Evolutionary conservation across 2,113 vertebrate genomes (phyloP).

Genomic region (Colius striatus): DNA sequence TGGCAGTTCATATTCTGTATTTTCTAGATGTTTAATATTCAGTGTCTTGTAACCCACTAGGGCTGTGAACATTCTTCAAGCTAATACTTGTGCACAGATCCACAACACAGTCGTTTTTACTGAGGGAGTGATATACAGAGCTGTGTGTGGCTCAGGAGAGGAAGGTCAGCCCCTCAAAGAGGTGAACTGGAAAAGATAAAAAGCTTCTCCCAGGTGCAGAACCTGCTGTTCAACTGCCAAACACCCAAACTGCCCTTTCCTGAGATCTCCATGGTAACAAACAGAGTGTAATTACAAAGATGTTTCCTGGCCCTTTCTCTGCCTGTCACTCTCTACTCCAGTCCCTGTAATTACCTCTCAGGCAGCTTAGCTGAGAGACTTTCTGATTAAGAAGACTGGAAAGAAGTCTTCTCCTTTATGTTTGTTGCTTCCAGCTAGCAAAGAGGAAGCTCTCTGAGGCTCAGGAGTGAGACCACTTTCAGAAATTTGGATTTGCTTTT

Average conservation of each 20-base stretch:
- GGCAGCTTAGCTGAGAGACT: background rate
- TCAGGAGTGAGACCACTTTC: background rate
- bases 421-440: conserved; percentile 12
- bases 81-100: background rate
- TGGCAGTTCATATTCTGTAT: background rate
- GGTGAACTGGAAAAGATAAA: background rate
- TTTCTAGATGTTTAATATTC: background rate
- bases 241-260: background rate
- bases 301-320: background rate
- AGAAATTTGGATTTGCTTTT: background rate
- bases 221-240: background rate
- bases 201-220: background rate
- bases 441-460: background rate
- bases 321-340: background rate
- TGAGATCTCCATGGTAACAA: conserved; percentile 11
- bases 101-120: background rate
- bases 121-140: background rate
- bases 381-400: background rate
- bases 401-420: background rate
- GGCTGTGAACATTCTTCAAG: background rate
- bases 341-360: background rate
- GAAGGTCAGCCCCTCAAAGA: background rate
- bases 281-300: background rate
- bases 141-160: background rate
- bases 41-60: background rate